phyloP scores from a whole-genome alignment of 2,888 invertebrate genomes.

The Drosophila bunnanda region DNA sequence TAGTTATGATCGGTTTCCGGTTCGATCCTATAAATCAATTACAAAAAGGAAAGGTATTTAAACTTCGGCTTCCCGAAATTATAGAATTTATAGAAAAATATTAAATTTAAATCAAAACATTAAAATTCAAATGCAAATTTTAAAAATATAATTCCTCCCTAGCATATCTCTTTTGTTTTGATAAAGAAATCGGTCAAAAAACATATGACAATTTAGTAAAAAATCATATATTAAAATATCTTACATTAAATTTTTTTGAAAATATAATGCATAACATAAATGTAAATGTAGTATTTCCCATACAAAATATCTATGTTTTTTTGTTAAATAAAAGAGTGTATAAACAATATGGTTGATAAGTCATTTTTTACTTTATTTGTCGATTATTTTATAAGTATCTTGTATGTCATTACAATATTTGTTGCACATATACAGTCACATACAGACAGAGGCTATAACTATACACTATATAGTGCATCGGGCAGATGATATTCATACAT shows the following conservation, averaged over 20 bases:
- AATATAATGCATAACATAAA: no score
- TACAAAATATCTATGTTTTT: background rate
- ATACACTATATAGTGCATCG: constrained; percentile 4
- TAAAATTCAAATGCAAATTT: background rate
- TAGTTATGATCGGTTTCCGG: no score
- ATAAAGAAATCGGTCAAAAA: background rate
- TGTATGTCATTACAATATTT: constrained; percentile 31
- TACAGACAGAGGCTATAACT: constrained; percentile 3
- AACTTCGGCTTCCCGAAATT: no score
- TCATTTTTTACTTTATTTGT: constrained; percentile 25
- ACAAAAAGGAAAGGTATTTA: no score
- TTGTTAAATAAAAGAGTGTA: background rate
- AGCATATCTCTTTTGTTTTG: background rate
- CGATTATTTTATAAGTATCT: constrained; percentile 19
- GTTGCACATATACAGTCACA: constrained; percentile 2
- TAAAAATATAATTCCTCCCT: background rate
- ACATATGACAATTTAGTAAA: no score
- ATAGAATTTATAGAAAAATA: no score
- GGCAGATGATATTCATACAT: background rate
- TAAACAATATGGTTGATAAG: constrained; percentile 25
- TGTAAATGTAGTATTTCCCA: no score
- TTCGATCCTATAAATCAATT: no score
- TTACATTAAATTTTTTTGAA: no score
- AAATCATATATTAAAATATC: no score
- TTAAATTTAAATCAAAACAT: background rate